Evolutionary conservation across 1,140 invertebrate species (phyloP).

Genomic region (Neodiprion fabricii): DNA sequence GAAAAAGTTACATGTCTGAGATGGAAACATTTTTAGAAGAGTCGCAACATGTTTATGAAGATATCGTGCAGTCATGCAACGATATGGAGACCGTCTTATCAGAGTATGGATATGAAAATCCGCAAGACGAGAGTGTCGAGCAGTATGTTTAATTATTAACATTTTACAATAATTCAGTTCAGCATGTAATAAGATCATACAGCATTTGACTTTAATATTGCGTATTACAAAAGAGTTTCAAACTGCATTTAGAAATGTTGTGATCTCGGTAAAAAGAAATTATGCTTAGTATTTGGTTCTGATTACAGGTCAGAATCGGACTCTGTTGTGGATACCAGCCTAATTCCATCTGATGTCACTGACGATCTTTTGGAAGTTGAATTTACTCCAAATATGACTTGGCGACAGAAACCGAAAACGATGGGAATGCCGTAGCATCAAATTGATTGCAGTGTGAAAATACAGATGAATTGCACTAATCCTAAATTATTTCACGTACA

Average conservation of each 20-base stretch:
- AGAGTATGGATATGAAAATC: background rate
- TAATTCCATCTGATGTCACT: background rate
- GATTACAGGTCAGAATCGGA: background rate
- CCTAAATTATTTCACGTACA: too few relatives aligned
- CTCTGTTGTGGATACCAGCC: background rate
- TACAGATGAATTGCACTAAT: too few relatives aligned
- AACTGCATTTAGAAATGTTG: too few relatives aligned
- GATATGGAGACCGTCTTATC: background rate
- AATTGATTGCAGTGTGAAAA: too few relatives aligned
- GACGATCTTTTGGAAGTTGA: constrained; percentile 5
- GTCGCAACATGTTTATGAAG: background rate
- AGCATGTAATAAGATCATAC: too few relatives aligned
- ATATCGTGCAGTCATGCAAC: background rate
- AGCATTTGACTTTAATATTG: too few relatives aligned
- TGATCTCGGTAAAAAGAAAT: too few relatives aligned
- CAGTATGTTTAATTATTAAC: background rate
- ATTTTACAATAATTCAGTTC: background rate
- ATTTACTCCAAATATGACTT: background rate
- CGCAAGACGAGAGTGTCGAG: background rate
- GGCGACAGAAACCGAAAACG: background rate
- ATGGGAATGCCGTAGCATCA: background rate
- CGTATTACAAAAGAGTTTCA: too few relatives aligned
- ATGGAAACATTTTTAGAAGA: background rate
- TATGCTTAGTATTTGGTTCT: too few relatives aligned
- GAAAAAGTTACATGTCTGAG: background rate